Evolutionary conservation across 2,797 vertebrate species (phyloP).

Genomic region (Octomys mimax): DNA sequence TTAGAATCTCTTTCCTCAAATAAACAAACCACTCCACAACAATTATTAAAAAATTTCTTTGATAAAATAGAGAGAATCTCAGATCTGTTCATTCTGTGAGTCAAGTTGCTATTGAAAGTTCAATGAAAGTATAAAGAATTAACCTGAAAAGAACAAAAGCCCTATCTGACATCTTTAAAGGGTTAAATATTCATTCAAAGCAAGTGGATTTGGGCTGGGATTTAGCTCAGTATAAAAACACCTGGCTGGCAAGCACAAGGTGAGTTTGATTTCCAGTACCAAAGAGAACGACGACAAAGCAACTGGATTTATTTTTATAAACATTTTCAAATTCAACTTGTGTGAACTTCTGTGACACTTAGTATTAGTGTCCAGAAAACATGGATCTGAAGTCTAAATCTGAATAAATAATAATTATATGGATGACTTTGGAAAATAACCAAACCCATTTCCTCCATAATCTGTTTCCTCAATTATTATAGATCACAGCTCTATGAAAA

Average conservation of each 20-base stretch:
- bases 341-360: neutral
- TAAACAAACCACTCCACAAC: neutral
- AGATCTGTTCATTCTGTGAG: neutral
- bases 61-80: neutral
- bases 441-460: neutral
- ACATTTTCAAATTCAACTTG: neutral
- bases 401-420: neutral
- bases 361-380: neutral
- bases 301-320: constrained; percentile 40
- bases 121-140: neutral
- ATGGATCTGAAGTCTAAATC: neutral
- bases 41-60: neutral
- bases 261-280: too few species aligned
- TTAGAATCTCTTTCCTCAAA: neutral
- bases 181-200: neutral
- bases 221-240: too few species aligned
- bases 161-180: neutral
- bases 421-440: constrained; percentile 1
- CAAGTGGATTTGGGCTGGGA: neutral
- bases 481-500: constrained; percentile 11
- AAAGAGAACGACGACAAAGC: neutral
- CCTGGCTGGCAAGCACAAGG: too few species aligned
- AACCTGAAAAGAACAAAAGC: neutral
- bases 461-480: neutral
- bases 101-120: neutral